phyloP scores from a whole-genome alignment of 2,113 vertebrate genomes.

The Morone chrysops region DNA sequence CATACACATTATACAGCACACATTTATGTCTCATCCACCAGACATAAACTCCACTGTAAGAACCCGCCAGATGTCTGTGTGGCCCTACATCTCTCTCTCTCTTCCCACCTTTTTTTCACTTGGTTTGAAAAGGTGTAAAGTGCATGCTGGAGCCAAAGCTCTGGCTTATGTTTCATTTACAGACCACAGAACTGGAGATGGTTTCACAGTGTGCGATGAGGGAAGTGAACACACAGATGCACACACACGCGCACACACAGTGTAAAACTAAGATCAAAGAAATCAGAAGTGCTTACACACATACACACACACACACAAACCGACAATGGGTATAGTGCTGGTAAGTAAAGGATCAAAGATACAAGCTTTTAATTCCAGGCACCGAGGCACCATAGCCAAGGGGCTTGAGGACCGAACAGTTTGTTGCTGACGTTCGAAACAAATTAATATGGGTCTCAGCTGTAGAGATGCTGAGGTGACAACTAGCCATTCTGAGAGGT shows the following conservation, averaged over 20 bases:
- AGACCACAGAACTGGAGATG: conserved; percentile 60
- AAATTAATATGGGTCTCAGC: conserved; percentile 35
- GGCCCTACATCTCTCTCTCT: conserved; percentile 5
- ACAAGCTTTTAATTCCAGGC: conserved; percentile 65
- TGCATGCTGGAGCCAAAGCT: conserved; percentile 34
- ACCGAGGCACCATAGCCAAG: conserved; percentile 24
- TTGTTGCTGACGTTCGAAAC: conserved; percentile 39
- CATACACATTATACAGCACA: conserved; percentile 37
- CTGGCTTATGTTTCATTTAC: conserved; percentile 69
- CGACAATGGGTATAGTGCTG: conserved; percentile 39
- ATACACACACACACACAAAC: conserved; percentile 44
- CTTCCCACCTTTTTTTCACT: conserved; percentile 12
- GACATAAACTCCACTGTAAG: conserved; percentile 37
- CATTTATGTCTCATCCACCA: conserved; percentile 60
- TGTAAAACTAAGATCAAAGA: conserved; percentile 66
- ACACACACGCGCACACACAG: conserved; percentile 6
- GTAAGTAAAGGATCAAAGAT: conserved; percentile 72
- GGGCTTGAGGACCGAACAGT: conserved; percentile 8
- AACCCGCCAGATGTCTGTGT: conserved; percentile 49
- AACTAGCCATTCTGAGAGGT: conserved; percentile 5
- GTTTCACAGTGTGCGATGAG: conserved; percentile 47
- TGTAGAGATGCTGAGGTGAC: conserved; percentile 28
- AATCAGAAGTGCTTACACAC: conserved; percentile 31
- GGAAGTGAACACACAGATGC: conserved; percentile 21
- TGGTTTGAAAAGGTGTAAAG: conserved; percentile 51